phyloP scores from a whole-genome alignment of 2,888 invertebrate species.

The Leptarthrus brevirostris region DNA sequence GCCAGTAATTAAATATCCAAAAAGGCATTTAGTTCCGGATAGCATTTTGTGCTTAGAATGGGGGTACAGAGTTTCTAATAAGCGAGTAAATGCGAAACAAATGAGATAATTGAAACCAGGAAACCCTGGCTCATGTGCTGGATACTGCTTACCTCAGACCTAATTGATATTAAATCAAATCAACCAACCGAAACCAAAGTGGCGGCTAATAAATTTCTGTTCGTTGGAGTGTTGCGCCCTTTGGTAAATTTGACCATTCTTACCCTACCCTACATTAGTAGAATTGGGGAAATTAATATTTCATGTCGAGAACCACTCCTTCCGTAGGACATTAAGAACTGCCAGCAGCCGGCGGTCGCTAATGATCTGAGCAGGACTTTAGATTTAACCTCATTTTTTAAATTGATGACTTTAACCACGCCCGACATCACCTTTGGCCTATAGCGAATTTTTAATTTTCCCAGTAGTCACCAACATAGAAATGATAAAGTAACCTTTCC shows the following conservation, averaged over 20 bases:
- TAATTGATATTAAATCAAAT: conserved; percentile 48
- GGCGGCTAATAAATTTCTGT: conserved; percentile 29
- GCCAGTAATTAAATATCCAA: not conserved
- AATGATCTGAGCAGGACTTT: conserved; percentile 41
- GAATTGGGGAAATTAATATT: conserved; percentile 53
- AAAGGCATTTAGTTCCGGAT: no score
- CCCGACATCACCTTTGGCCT: conserved; percentile 9
- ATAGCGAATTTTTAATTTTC: conserved; percentile 13
- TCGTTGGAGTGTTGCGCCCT: not conserved
- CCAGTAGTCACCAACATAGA: conserved; percentile 9
- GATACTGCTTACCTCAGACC: conserved; percentile 24
- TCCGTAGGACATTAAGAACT: conserved; percentile 32
- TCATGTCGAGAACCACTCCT: conserved; percentile 51
- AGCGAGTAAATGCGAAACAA: conserved; percentile 24
- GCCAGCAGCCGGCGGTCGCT: conserved; percentile 16
- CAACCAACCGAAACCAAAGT: conserved; percentile 36
- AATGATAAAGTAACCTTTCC: not conserved
- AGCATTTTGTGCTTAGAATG: not conserved
- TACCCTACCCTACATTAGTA: conserved; percentile 25
- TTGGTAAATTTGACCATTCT: not conserved
- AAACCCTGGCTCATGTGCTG: not conserved
- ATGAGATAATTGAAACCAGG: conserved; percentile 28
- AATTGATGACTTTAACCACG: conserved; percentile 15
- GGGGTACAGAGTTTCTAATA: not conserved
- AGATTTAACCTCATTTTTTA: conserved; percentile 29